phyloP scores from a whole-genome alignment of 2,888 invertebrate genomes.

The Odontomyia ornata region DNA sequence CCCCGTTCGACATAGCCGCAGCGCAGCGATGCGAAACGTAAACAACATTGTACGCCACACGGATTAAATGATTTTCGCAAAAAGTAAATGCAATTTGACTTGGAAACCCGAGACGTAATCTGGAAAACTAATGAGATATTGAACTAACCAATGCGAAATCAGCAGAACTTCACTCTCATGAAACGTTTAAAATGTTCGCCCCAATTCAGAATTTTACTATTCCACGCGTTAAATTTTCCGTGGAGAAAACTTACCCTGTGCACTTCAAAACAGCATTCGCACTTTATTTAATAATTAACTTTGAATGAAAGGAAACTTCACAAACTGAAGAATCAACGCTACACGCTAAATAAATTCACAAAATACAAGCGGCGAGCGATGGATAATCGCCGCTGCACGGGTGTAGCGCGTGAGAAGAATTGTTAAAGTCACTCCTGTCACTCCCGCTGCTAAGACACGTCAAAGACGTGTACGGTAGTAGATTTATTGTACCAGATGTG shows the following conservation, averaged over 20 bases:
- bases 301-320: too few relatives aligned
- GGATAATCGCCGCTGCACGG: background rate
- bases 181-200: too few relatives aligned
- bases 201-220: too few relatives aligned
- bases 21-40: background rate
- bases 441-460: conserved; percentile 21
- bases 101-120: background rate
- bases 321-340: too few relatives aligned
- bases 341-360: too few relatives aligned
- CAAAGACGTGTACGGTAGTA: conserved; percentile 1
- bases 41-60: background rate
- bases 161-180: too few relatives aligned
- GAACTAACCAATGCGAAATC: too few relatives aligned
- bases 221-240: too few relatives aligned
- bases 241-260: too few relatives aligned
- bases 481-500: background rate
- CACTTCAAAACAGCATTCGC: too few relatives aligned
- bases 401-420: conserved; percentile 1
- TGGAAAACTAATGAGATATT: background rate
- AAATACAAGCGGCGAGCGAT: background rate
- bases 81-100: background rate
- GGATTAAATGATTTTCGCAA: background rate
- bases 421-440: conserved; percentile 4
- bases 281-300: too few relatives aligned
- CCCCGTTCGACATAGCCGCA: background rate